Conservation (phyloP, 1,140 invertebrate genomes). For the Scaptomyza montana region DNA sequence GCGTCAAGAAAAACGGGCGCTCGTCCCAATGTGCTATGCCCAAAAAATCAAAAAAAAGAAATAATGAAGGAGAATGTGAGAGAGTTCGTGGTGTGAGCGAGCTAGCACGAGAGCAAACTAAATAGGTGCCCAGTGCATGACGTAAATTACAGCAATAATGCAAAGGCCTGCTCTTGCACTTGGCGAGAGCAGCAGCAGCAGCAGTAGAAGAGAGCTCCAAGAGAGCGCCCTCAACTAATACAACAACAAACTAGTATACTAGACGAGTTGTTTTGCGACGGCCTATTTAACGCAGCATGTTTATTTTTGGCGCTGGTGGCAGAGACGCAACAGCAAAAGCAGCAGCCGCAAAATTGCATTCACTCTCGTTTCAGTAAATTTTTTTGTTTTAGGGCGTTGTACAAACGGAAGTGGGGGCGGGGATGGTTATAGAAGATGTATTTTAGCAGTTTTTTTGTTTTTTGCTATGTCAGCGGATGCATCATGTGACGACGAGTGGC, state of each 20-base stretch:
- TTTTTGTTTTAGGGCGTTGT: conserved; percentile 69
- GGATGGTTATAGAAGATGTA: background rate
- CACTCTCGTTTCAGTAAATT: conserved; percentile 64
- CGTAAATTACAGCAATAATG: conserved; percentile 63
- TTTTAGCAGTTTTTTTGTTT: conserved; percentile 1
- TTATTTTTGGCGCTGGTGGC: conserved; percentile 62
- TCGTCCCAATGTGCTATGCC: conserved; percentile 22
- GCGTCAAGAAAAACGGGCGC: conserved; percentile 21
- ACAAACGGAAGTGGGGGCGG: conserved; percentile 36
- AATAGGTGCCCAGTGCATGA: conserved; percentile 50
- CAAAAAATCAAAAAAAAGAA: conserved; percentile 12
- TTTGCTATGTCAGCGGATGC: conserved; percentile 51
- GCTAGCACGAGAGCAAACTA: conserved; percentile 1
- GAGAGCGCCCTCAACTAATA: conserved; percentile 51
- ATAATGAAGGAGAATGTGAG: too few species aligned
- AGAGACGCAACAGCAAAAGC: conserved; percentile 17
- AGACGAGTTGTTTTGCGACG: conserved; percentile 38
- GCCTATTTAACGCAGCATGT: conserved; percentile 75
- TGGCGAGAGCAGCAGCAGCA: conserved; percentile 40
- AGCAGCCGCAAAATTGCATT: conserved; percentile 51
- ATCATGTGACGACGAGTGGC: conserved; percentile 64
- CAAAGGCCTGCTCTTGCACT: conserved; percentile 66
- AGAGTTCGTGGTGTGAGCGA: background rate
- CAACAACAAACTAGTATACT: conserved; percentile 14
- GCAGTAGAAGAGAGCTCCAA: conserved; percentile 24